These are phyloP conservation scores for Halocynthia roretzi DNA, from an alignment of 23 tunicate genomes.

Conservation along the genomic window DNA sequence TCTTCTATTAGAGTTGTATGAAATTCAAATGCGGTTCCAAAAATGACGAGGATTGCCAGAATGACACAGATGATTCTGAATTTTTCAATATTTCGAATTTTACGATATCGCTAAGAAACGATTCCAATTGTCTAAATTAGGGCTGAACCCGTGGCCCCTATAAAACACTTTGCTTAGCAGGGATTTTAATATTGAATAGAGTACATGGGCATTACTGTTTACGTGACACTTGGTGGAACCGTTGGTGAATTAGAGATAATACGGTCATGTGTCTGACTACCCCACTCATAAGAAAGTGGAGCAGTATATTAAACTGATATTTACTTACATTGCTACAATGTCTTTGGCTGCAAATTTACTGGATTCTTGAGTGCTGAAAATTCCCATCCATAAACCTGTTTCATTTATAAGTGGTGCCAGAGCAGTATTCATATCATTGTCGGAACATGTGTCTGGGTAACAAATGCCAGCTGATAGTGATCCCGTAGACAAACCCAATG, in stretches of 20 bases:
- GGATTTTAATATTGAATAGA: too few relatives aligned
- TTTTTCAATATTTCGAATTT: neutral
- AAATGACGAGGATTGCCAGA: neutral
- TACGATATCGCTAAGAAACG: neutral
- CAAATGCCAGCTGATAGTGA: conserved; percentile 31
- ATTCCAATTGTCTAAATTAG: neutral
- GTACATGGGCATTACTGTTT: too few relatives aligned
- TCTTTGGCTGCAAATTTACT: conserved; percentile 23
- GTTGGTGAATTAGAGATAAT: neutral
- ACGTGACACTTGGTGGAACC: too few relatives aligned
- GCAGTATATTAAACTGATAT: neutral
- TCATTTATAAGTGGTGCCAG: conserved; percentile 1
- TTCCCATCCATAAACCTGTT: neutral
- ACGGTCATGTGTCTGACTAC: too few relatives aligned
- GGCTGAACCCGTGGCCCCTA: neutral
- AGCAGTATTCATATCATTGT: conserved; percentile 9
- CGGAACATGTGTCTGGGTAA: conserved; percentile 43
- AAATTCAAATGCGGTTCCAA: neutral
- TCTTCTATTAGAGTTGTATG: neutral
- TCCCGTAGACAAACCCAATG: neutral
- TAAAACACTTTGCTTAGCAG: too few relatives aligned
- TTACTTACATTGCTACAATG: conserved; percentile 26
- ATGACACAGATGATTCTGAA: neutral
- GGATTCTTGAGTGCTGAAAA: conserved; percentile 2
- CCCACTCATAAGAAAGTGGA: too few relatives aligned